Evolutionary conservation across 2,797 vertebrate species (phyloP), one percentile per base, ranked within the genome.

Genomic region (Coendou prehensilis): DNA sequence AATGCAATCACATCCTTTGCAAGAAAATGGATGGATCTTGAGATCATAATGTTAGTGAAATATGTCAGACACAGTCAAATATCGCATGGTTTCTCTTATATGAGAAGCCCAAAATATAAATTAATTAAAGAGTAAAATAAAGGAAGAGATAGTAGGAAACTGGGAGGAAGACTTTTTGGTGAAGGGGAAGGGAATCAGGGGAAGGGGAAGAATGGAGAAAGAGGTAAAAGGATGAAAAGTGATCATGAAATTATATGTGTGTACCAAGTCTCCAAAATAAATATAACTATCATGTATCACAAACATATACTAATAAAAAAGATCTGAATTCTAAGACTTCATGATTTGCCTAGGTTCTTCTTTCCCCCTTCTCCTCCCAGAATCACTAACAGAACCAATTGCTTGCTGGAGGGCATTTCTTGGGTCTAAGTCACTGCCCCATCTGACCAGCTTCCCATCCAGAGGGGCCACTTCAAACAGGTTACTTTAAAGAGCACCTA

Each of bases 241-340:
- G 41, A 47, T 75, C 37, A 45, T 6, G 18, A 75, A 45, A 75
- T 73, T 5, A 71, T 45, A 26, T 75, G 47, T 47, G 23, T 28
- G 22, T 13, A 28, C 23, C 23, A 73, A 73, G 71, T 47, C 64
- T 75, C 18, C 73, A 47, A 75, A 47, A 47, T 75, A 47, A 75
- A 26, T 47, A 9, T 45, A 75, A 47, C 23, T 28, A 47, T 28
- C 5, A 75, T 30, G 45, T 75, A 75, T 6, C 54, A 57, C n/a
- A 80, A n/a, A 80, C 20, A 64, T 30, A 50, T 54, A 37, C 52
- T 47, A 50, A 80, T 47, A 50, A 15, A 80, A 91, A 87, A 75
- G 17, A 79, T 93, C 75, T 96, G 80, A 94, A 92, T 78, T 96
- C 59, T 92, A 76, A 96, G 64, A 92, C 57, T 69, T 90, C 26